A percentile compares a stretch with the other conserved stretches of the same genome.
These are phyloP conservation scores for Aix galericulata DNA, from an alignment of 2,113 vertebrate genomes.

Conservation along the genomic window DNA sequence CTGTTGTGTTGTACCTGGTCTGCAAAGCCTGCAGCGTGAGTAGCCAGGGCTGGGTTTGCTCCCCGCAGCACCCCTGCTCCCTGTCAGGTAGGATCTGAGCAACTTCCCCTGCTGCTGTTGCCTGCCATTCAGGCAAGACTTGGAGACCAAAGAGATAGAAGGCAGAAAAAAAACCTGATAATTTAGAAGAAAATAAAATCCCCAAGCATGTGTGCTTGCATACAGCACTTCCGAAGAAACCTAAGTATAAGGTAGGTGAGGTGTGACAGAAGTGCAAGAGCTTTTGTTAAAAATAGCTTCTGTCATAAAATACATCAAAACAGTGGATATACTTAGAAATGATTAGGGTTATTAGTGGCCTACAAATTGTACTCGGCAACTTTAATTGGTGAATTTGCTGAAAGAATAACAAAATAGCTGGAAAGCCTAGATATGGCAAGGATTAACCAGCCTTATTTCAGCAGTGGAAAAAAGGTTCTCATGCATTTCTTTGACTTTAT, in stretches of 20 bases:
- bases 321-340: not conserved
- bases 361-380: not conserved
- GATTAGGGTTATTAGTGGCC: not conserved
- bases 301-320: not conserved
- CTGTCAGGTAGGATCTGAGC: not conserved
- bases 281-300: not conserved
- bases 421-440: not conserved
- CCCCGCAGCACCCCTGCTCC: accelerated
- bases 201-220: accelerated
- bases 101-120: not conserved
- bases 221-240: not conserved
- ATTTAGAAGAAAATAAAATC: not conserved
- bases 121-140: not conserved
- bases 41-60: not conserved
- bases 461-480: not conserved
- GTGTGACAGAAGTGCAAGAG: not conserved
- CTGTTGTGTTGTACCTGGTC: not conserved
- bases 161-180: not conserved
- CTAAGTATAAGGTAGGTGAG: not conserved
- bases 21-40: not conserved
- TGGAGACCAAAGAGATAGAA: not conserved
- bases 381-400: not conserved
- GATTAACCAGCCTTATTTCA: not conserved
- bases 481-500: not conserved
- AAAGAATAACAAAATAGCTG: not conserved